Conservation (phyloP, 1,140 invertebrate species). For the Penaeus indicus region DNA sequence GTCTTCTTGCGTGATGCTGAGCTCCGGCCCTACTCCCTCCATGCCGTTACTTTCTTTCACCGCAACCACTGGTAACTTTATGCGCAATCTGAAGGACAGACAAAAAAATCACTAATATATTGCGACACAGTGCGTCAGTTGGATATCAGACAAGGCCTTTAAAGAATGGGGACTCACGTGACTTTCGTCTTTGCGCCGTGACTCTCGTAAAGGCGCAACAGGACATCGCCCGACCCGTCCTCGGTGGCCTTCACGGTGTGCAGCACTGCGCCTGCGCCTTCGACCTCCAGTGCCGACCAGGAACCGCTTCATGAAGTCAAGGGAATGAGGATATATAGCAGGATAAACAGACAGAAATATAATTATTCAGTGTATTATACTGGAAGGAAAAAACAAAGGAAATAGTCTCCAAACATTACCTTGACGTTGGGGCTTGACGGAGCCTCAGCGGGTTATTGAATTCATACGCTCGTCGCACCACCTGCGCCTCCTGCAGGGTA, state of each 20-base stretch:
- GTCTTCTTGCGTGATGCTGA: conserved; percentile 9
- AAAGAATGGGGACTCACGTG: not conserved
- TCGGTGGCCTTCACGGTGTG: not conserved
- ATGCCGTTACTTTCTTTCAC: conserved; percentile 27
- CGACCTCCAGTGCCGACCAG: not conserved
- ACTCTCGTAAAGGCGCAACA: too few relatives aligned
- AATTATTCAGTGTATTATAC: not conserved
- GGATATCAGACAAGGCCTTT: not conserved
- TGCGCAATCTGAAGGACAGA: not conserved
- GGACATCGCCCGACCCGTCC: too few relatives aligned
- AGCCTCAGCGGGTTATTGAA: conserved; percentile 36
- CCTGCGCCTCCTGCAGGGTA: conserved; percentile 36
- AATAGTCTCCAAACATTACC: not conserved
- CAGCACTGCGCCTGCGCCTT: not conserved
- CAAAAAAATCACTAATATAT: not conserved
- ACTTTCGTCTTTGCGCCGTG: too few relatives aligned
- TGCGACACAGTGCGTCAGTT: not conserved
- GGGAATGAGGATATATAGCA: not conserved
- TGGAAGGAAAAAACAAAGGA: not conserved
- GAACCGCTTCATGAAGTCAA: not conserved
- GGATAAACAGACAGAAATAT: not conserved
- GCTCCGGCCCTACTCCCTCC: not conserved
- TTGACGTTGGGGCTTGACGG: not conserved
- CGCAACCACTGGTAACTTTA: conserved; percentile 2
- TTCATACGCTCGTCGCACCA: conserved; percentile 29